A percentile compares a stretch with the other conserved stretches of the same genome.
phyloP scores from a whole-genome alignment of 2,888 invertebrate species.

The Drosophila macrospina region DNA sequence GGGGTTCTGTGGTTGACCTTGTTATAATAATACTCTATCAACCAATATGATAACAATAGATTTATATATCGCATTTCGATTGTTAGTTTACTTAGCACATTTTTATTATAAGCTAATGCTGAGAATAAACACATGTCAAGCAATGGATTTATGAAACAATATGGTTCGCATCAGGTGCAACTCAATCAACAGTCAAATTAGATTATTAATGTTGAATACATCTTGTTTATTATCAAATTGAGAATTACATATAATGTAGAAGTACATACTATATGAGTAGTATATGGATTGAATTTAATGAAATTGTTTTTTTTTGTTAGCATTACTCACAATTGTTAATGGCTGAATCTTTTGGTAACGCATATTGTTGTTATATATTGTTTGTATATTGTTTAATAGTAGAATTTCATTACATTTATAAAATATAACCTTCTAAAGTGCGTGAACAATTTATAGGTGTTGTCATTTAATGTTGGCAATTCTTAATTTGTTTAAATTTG shows the following conservation, averaged over 20 bases:
- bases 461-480: too few species aligned
- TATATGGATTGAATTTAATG: conserved; percentile 3
- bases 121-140: conserved; percentile 50
- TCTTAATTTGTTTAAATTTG: too few species aligned
- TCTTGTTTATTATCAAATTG: conserved; percentile 5
- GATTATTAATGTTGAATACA: not conserved
- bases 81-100: conserved; percentile 41
- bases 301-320: not conserved
- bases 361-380: too few species aligned
- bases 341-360: too few species aligned
- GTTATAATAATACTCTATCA: not conserved
- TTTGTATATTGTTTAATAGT: too few species aligned
- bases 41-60: conserved; percentile 9
- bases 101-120: conserved; percentile 31
- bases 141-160: conserved; percentile 3
- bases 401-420: too few species aligned
- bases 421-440: too few species aligned
- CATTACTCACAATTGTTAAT: not conserved
- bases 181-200: conserved; percentile 12
- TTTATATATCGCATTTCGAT: conserved; percentile 14
- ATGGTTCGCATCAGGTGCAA: conserved; percentile 24
- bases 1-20: not conserved
- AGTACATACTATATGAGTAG: not conserved
- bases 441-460: too few species aligned
- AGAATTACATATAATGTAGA: not conserved